Evolutionary conservation across 2,797 vertebrate species (phyloP).

Genomic region (Setipinna tenuifilis): DNA sequence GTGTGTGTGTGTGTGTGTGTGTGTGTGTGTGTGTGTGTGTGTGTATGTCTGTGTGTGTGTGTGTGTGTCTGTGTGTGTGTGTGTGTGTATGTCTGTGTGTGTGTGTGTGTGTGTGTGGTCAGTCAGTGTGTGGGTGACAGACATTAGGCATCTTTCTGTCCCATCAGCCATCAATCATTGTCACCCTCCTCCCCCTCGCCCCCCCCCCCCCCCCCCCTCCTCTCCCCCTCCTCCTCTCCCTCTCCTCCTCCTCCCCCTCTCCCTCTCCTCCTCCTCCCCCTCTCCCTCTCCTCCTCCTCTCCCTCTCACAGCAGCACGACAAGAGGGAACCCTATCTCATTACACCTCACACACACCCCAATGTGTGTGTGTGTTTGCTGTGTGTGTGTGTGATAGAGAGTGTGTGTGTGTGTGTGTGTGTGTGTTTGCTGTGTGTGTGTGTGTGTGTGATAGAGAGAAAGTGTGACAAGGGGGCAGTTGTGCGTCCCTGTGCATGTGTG

Average conservation of each 20-base stretch:
- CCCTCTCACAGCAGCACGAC: background rate
- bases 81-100: background rate
- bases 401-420: conserved; percentile 4
- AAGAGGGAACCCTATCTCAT: background rate
- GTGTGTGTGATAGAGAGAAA: background rate
- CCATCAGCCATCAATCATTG: conserved; percentile 1
- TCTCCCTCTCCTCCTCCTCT: too few species aligned
- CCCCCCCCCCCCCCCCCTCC: too few species aligned
- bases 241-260: too few species aligned
- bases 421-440: background rate
- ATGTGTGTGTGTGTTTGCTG: background rate
- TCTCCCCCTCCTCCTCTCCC: too few species aligned
- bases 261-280: too few species aligned
- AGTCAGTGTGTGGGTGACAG: background rate
- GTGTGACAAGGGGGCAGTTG: too few species aligned
- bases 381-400: background rate
- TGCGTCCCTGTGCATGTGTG: background rate
- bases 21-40: background rate
- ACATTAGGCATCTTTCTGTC: background rate
- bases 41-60: background rate
- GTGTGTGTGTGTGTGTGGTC: background rate
- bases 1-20: background rate
- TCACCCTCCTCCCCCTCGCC: too few species aligned
- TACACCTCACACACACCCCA: background rate
- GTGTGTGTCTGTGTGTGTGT: background rate